Conservation (phyloP, 2,113 vertebrate species). For the Clarias batrachus region DNA sequence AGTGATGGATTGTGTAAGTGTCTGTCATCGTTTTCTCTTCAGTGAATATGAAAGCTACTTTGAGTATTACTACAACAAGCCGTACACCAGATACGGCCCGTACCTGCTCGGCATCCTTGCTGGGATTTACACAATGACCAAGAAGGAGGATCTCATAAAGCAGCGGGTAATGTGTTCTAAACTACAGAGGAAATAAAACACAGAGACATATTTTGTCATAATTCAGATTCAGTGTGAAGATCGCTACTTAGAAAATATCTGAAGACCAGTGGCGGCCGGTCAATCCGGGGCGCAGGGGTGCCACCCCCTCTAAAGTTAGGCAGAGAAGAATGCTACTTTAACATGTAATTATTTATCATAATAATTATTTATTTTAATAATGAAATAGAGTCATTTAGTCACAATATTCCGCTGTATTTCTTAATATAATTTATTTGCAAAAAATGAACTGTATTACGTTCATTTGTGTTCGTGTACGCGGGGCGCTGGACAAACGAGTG, state of each 20-base stretch:
- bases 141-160: conserved; percentile 66
- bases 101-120: conserved; percentile 80
- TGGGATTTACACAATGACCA: conserved; percentile 72
- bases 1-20: neutral
- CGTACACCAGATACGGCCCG: conserved; percentile 80
- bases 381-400: too few relatives aligned
- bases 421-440: too few relatives aligned
- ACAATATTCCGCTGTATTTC: too few relatives aligned
- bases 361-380: too few relatives aligned
- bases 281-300: too few relatives aligned
- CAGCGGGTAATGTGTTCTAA: conserved; percentile 65
- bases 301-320: too few relatives aligned
- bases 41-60: conserved; percentile 73
- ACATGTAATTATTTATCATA: too few relatives aligned
- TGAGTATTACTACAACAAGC: conserved; percentile 80
- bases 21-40: conserved; percentile 43
- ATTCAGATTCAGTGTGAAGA: neutral
- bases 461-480: too few relatives aligned
- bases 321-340: too few relatives aligned
- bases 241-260: neutral
- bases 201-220: neutral
- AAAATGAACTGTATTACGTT: too few relatives aligned
- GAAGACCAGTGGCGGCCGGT: neutral
- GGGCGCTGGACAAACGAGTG: too few relatives aligned
- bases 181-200: neutral